A percentile compares a stretch with the other conserved stretches of the same genome.
These are phyloP conservation scores for Pollenia amentaria DNA, from an alignment of 2,888 invertebrate genomes.

Conservation along the genomic window DNA sequence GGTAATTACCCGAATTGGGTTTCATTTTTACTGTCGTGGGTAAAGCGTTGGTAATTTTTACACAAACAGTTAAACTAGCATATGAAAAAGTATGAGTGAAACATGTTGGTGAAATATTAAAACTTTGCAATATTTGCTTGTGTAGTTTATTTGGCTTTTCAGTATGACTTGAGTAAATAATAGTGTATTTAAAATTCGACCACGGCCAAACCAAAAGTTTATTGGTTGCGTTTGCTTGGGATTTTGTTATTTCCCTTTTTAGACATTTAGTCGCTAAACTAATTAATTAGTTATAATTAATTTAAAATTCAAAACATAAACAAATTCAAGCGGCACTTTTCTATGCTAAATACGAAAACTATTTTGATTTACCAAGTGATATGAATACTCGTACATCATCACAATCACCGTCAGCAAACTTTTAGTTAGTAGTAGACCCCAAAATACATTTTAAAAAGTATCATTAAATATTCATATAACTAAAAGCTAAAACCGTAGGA, in stretches of 20 bases:
- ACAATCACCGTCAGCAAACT: not conserved
- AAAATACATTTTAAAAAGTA: not conserved
- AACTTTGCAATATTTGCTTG: no score
- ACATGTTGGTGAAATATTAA: no score
- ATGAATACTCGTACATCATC: constrained; percentile 23
- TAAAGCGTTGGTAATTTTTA: no score
- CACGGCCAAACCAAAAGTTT: not conserved
- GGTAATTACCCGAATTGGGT: no score
- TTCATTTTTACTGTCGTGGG: no score
- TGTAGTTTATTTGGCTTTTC: no score
- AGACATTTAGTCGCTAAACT: constrained; percentile 47
- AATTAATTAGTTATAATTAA: constrained; percentile 40
- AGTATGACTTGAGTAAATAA: no score
- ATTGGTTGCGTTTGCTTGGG: not conserved
- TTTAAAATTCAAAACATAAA: constrained; percentile 40
- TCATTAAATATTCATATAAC: constrained; percentile 23
- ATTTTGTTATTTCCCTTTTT: not conserved
- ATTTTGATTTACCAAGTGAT: not conserved
- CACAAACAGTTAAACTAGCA: no score
- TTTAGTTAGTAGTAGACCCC: not conserved
- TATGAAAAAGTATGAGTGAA: no score
- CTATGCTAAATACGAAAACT: not conserved
- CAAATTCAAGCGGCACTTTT: constrained; percentile 33
- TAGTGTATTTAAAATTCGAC: not conserved
- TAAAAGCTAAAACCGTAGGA: not conserved